Percentiles rank a stretch among this genome's conserved stretches.
These are phyloP conservation scores for Mystacornis crossleyi DNA, from an alignment of 2,113 vertebrate genomes.

Conservation along the genomic window DNA sequence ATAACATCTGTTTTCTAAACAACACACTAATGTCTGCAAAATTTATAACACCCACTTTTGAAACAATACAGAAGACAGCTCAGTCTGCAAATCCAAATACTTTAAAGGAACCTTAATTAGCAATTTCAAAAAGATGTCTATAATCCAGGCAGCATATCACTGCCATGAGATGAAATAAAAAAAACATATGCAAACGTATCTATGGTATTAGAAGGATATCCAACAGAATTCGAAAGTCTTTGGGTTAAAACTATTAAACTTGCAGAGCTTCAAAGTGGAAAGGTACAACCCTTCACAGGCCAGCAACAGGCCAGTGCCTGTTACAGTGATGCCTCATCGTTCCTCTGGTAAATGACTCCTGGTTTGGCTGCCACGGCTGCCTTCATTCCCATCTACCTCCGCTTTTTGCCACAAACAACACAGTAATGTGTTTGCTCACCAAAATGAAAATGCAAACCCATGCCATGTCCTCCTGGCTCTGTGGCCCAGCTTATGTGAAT, in stretches of 20 bases:
- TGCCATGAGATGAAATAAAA: background rate
- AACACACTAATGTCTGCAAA: background rate
- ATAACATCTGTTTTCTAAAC: background rate
- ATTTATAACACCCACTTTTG: background rate
- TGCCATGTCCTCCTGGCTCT: background rate
- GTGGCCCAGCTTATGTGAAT: background rate
- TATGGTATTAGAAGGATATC: background rate
- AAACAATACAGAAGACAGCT: background rate
- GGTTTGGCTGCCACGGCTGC: background rate
- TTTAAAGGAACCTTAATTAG: background rate
- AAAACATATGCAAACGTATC: background rate
- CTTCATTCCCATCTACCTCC: background rate
- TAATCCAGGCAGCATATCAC: background rate
- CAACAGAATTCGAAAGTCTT: background rate
- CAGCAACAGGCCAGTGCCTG: slow-evolving; percentile 39
- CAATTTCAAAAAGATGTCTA: background rate
- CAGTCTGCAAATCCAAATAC: background rate
- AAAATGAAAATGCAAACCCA: background rate
- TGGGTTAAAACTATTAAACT: background rate
- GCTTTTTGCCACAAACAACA: background rate
- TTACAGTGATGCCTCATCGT: background rate
- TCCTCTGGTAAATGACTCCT: background rate
- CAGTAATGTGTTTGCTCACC: background rate
- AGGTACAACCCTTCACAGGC: background rate
- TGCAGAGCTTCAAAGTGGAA: background rate